Conservation (phyloP, 2,113 vertebrate genomes). For the Epinephelus moara region DNA sequence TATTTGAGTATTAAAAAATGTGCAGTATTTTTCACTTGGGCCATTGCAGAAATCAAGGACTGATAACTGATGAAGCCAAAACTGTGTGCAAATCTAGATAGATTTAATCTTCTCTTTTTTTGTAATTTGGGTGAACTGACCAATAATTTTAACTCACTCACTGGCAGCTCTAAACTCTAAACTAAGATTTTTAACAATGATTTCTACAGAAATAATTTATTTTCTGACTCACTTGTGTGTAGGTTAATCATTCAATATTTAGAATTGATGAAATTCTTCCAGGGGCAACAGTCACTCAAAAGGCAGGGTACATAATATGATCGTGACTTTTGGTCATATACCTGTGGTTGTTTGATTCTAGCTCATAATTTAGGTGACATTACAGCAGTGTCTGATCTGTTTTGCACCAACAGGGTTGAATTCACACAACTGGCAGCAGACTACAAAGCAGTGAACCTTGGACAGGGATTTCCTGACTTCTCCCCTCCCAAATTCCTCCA, state of each 20-base stretch:
- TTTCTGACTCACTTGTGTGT: background rate
- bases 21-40: too few species aligned
- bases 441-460: constrained; percentile 91
- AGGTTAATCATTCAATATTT: background rate
- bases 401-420: constrained; percentile 88
- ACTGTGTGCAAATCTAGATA: too few species aligned
- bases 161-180: background rate
- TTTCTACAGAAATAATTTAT: background rate
- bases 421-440: constrained; percentile 85
- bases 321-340: background rate
- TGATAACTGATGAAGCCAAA: too few species aligned
- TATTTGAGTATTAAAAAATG: background rate
- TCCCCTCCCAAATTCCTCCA: constrained; percentile 88
- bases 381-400: background rate
- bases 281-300: background rate
- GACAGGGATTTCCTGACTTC: constrained; percentile 96
- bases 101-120: too few species aligned
- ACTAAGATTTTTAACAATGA: background rate
- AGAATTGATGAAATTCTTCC: too few species aligned
- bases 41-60: too few species aligned
- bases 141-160: background rate
- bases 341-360: background rate
- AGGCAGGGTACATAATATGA: background rate
- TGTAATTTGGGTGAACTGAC: too few species aligned
- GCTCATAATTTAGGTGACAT: background rate